Evolutionary conservation across 2,797 vertebrate genomes (phyloP).

Genomic region (Pangasius sanitwongsei): DNA sequence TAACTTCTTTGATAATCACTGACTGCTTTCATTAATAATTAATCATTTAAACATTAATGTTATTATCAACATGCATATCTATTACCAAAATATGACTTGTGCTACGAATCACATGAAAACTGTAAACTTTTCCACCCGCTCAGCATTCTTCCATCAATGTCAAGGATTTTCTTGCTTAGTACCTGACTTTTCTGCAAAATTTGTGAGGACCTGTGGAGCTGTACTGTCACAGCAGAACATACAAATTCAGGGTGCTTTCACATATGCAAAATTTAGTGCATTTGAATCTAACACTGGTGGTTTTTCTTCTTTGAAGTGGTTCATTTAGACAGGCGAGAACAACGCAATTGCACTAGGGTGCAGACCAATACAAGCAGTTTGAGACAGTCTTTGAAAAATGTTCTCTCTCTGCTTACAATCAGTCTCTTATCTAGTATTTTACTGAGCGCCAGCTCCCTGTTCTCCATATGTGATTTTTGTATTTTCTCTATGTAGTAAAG

Average conservation of each 20-base stretch:
- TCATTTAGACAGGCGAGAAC: background rate
- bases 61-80: background rate
- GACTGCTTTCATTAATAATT: slow-evolving; percentile 9
- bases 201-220: background rate
- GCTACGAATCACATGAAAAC: background rate
- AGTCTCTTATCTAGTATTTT: background rate
- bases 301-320: background rate
- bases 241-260: too few relatives aligned
- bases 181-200: background rate
- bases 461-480: background rate
- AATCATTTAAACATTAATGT: background rate
- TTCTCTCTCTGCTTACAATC: background rate
- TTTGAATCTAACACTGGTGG: background rate
- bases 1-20: slow-evolving; percentile 7
- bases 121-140: background rate
- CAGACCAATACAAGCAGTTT: background rate
- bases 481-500: background rate
- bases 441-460: background rate
- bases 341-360: background rate
- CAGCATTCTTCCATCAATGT: background rate
- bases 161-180: background rate
- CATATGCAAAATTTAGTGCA: background rate
- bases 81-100: background rate
- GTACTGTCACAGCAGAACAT: background rate
- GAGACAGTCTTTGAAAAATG: background rate